Evolutionary conservation across 1,140 invertebrate species (phyloP).

Genomic region (Drosophila saltans): DNA sequence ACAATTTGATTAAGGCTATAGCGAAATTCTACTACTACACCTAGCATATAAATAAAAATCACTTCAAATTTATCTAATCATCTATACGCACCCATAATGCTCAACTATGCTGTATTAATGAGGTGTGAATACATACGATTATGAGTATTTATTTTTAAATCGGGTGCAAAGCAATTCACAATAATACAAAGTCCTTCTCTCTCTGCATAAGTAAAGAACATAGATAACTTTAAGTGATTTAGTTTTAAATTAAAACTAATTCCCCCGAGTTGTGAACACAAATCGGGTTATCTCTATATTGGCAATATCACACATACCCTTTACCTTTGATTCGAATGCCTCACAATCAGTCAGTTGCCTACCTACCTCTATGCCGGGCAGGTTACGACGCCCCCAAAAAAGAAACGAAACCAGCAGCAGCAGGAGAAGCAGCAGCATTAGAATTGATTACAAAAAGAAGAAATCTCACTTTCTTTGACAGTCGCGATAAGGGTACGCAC

Average conservation of each 20-base stretch:
- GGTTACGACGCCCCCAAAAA: conserved; percentile 6
- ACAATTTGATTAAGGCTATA: conserved; percentile 60
- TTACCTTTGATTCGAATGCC: not conserved
- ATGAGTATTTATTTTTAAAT: not conserved
- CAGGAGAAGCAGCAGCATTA: too few species aligned
- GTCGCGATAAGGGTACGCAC: conserved; percentile 46
- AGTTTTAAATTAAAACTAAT: not conserved
- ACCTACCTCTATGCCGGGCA: conserved; percentile 16
- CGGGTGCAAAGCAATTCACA: conserved; percentile 9
- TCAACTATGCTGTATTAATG: not conserved
- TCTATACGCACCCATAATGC: conserved; percentile 33
- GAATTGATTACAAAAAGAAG: conserved; percentile 2
- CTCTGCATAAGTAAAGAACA: not conserved
- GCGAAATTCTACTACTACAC: not conserved
- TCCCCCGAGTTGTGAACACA: not conserved
- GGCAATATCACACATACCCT: not conserved
- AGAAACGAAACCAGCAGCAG: not conserved
- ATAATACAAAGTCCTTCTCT: conserved; percentile 1
- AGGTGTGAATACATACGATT: not conserved
- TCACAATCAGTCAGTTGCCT: conserved; percentile 3
- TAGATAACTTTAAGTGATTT: not conserved
- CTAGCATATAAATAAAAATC: conserved; percentile 29
- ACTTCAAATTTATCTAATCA: conserved; percentile 55
- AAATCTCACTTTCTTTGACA: conserved; percentile 56
- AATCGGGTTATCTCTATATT: not conserved